Evolutionary conservation across 2,888 invertebrate genomes (phyloP).

Genomic region (Conops quadrifasciatus): DNA sequence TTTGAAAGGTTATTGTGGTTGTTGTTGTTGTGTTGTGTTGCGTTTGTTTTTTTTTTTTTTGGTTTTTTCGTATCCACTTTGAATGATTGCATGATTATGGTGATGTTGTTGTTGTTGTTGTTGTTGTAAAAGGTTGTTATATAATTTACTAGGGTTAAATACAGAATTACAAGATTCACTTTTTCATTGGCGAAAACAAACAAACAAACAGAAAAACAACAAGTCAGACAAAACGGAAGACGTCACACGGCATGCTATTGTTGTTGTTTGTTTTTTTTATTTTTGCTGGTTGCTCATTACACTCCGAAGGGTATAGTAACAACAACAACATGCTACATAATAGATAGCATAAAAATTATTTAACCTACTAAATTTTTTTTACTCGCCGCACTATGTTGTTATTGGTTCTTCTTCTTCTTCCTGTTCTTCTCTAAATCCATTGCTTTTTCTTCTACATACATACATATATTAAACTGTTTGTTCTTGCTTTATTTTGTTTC

Average conservation of each 20-base stretch:
- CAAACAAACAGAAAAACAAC: neutral
- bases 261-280: too few relatives aligned
- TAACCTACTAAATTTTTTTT: slow-evolving; percentile 31
- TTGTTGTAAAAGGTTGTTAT: slow-evolving; percentile 11
- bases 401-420: too few relatives aligned
- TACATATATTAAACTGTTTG: too few relatives aligned
- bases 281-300: neutral
- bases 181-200: slow-evolving; percentile 25
- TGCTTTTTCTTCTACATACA: too few relatives aligned
- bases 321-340: neutral
- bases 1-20: slow-evolving; percentile 46
- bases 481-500: neutral
- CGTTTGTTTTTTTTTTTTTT: neutral
- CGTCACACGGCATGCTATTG: neutral
- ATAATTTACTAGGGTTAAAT: slow-evolving; percentile 34
- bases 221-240: neutral
- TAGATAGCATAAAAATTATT: slow-evolving; percentile 42
- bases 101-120: slow-evolving; percentile 19
- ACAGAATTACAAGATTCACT: slow-evolving; percentile 28
- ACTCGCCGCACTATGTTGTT: neutral
- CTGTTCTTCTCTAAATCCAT: too few relatives aligned
- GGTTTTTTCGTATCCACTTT: neutral
- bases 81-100: slow-evolving; percentile 21
- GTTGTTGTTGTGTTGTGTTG: neutral
- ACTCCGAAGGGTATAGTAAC: slow-evolving; percentile 6